Conservation (phyloP, 2,888 invertebrate genomes). For the Ophion ventricosus region DNA sequence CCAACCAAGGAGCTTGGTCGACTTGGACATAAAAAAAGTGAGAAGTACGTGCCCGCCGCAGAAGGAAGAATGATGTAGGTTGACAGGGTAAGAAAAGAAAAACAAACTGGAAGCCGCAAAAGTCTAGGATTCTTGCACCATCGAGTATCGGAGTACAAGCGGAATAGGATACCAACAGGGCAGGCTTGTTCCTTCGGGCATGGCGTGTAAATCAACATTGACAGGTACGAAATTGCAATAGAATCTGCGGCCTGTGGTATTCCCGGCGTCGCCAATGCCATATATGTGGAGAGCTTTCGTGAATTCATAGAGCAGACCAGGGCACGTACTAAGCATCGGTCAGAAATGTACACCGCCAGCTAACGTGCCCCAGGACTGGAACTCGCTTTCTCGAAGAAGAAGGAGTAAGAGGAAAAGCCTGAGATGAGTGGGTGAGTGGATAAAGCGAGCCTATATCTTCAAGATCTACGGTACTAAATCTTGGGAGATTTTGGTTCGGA, state of each 20-base stretch:
- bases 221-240: slow-evolving; percentile 72
- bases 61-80: slow-evolving; percentile 26
- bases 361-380: not conserved
- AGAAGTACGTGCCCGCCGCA: not conserved
- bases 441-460: slow-evolving; percentile 28
- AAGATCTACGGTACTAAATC: slow-evolving; percentile 68
- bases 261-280: slow-evolving; percentile 1
- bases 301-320: slow-evolving; percentile 16
- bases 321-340: slow-evolving; percentile 29
- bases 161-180: slow-evolving; percentile 23
- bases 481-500: slow-evolving; percentile 60
- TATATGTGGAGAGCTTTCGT: slow-evolving; percentile 4
- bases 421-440: slow-evolving; percentile 15
- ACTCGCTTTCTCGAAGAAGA: slow-evolving; percentile 11
- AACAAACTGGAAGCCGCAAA: slow-evolving; percentile 35
- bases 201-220: slow-evolving; percentile 74
- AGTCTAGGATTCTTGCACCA: slow-evolving; percentile 30
- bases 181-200: slow-evolving; percentile 43
- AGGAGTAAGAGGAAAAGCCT: slow-evolving; percentile 30
- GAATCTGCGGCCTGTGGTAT: slow-evolving; percentile 26
- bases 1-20: slow-evolving; percentile 1
- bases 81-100: slow-evolving; percentile 12
- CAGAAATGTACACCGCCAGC: slow-evolving; percentile 34
- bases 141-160: slow-evolving; percentile 12
- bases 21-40: slow-evolving; percentile 4